Percentiles rank a stretch among this genome's conserved stretches.
Conservation (phyloP, 2,113 vertebrate species). For the Synchiropus splendidus region DNA sequence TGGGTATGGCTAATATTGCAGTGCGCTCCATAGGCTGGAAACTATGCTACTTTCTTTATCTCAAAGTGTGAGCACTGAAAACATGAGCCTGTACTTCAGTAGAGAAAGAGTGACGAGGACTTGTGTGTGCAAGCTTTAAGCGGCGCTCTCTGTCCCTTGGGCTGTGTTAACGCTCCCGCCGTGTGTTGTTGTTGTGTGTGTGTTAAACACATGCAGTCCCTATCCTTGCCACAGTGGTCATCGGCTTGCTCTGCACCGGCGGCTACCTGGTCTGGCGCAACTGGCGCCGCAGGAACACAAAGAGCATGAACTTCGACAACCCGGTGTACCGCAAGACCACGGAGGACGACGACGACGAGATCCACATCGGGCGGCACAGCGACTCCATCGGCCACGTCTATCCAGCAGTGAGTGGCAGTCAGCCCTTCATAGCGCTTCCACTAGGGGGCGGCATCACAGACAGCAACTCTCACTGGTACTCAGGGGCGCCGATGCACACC, state of each 20-base stretch:
- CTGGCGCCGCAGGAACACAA: conserved; percentile 96
- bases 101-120: conserved; percentile 11
- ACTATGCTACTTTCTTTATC: no score
- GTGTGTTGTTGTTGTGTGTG: conserved; percentile 69
- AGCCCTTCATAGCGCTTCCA: conserved; percentile 67
- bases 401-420: conserved; percentile 84
- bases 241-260: conserved; percentile 82
- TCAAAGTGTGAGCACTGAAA: no score
- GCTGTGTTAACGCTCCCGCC: conserved; percentile 72
- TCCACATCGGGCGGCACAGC: conserved; percentile 87
- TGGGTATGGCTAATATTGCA: no score
- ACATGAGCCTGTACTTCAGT: conserved; percentile 31
- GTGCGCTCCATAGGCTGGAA: no score
- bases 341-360: conserved; percentile 91
- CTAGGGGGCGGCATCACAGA: conserved; percentile 64
- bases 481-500: conserved; percentile 61
- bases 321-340: conserved; percentile 97
- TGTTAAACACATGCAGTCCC: conserved; percentile 77
- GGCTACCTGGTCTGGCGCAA: conserved; percentile 98
- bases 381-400: conserved; percentile 91
- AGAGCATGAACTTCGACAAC: conserved; percentile 99
- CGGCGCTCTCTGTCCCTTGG: conserved; percentile 62
- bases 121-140: conserved; percentile 45
- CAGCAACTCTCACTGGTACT: conserved; percentile 72
- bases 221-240: conserved; percentile 81